These are phyloP conservation scores for Setipinna tenuifilis DNA, from an alignment of 2,797 vertebrate species.

Conservation along the genomic window DNA sequence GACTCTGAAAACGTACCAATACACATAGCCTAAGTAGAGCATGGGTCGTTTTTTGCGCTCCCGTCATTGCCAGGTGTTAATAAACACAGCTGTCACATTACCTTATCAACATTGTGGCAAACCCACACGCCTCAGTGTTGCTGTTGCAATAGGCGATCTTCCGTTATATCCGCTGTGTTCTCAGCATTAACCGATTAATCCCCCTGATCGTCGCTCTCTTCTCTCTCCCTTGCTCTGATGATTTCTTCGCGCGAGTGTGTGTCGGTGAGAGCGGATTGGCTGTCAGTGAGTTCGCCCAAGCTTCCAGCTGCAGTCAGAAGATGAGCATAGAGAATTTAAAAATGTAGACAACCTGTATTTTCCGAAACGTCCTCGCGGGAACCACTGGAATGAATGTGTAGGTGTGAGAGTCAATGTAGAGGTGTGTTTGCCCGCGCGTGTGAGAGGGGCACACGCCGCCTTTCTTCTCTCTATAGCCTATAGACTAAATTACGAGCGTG, in stretches of 20 bases:
- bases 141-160: not conserved
- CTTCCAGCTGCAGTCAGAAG: constrained; percentile 22
- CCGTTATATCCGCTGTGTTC: constrained; percentile 15
- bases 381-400: not conserved
- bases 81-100: not conserved
- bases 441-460: not conserved
- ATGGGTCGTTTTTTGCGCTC: not conserved
- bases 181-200: constrained; percentile 18
- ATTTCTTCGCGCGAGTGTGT: constrained; percentile 23
- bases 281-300: constrained; percentile 6
- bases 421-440: not conserved
- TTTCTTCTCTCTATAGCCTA: not conserved
- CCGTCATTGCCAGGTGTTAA: not conserved
- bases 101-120: constrained; percentile 14
- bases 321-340: constrained; percentile 23
- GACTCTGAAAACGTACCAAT: not conserved
- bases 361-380: not conserved
- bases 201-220: constrained; percentile 7
- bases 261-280: constrained; percentile 18
- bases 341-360: not conserved
- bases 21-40: not conserved
- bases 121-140: constrained; percentile 13
- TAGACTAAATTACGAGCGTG: not conserved
- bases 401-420: not conserved
- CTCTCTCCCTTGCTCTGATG: constrained; percentile 18